Evolutionary conservation across 2,797 vertebrate species (phyloP).

Genomic region (Hyperoplus immaculatus): DNA sequence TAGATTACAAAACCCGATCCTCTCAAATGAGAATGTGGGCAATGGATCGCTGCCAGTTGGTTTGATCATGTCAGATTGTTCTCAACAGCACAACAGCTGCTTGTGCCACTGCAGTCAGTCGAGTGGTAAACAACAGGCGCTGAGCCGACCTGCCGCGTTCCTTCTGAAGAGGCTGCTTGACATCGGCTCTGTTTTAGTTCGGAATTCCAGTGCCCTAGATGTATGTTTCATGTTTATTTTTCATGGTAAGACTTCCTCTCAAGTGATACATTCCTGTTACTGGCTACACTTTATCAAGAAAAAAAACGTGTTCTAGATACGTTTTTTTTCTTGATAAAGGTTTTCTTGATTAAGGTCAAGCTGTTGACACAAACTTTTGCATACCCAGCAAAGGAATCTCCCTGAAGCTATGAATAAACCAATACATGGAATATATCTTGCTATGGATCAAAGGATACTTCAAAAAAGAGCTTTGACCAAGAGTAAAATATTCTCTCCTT

Average conservation of each 20-base stretch:
- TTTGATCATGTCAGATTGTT: conserved; percentile 37
- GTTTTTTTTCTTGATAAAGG: no score
- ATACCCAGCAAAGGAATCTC: conserved; percentile 11
- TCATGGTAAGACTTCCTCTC: conserved; percentile 14
- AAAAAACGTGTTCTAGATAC: not conserved
- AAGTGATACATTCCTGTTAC: not conserved
- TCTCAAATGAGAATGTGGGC: conserved; percentile 32
- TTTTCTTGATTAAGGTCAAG: conserved; percentile 15
- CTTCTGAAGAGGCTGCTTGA: conserved; percentile 14
- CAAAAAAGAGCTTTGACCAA: conserved; percentile 16
- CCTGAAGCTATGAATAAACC: conserved; percentile 31
- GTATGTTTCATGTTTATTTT: conserved; percentile 18
- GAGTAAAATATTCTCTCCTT: conserved; percentile 13
- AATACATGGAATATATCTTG: conserved; percentile 8
- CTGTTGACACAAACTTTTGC: conserved; percentile 15
- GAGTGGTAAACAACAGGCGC: conserved; percentile 49
- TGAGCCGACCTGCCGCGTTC: conserved; percentile 25
- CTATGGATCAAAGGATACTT: conserved; percentile 18
- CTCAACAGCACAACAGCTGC: conserved; percentile 49
- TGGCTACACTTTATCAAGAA: not conserved
- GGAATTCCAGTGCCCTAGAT: conserved; percentile 14
- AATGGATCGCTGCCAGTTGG: conserved; percentile 38
- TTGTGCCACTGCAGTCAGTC: conserved; percentile 39
- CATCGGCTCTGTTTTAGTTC: not conserved
- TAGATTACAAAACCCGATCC: conserved; percentile 49